Conservation (phyloP, 2,888 invertebrate species). For the Athalia rosae region DNA sequence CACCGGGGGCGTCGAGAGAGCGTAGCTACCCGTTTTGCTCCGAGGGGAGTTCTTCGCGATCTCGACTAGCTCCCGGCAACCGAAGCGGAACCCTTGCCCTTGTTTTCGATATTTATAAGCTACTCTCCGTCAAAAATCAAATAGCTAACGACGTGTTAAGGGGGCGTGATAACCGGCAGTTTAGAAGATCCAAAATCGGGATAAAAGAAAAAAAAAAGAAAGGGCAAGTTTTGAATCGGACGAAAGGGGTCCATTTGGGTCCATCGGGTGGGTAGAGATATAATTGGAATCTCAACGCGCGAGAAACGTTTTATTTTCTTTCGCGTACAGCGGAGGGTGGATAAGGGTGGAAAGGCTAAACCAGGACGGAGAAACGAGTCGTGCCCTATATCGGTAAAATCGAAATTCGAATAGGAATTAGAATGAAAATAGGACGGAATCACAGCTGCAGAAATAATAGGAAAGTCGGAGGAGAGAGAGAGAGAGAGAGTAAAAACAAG, state of each 20-base stretch:
- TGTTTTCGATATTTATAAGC: not conserved
- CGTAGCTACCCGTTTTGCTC: not conserved
- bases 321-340: not conserved
- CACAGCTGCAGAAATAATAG: constrained; percentile 38
- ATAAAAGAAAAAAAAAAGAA: too few relatives aligned
- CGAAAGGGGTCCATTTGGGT: too few relatives aligned
- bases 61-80: not conserved
- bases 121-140: not conserved
- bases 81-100: not conserved
- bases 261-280: too few relatives aligned
- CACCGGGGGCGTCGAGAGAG: not conserved
- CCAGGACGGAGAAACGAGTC: too few relatives aligned
- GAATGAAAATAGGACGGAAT: constrained; percentile 22
- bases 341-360: too few relatives aligned
- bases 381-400: not conserved
- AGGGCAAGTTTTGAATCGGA: too few relatives aligned
- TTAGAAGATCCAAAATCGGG: too few relatives aligned
- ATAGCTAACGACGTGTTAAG: too few relatives aligned
- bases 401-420: not conserved
- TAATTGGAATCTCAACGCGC: too few relatives aligned
- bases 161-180: too few relatives aligned
- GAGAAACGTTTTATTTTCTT: not conserved
- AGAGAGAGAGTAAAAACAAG: constrained; percentile 32
- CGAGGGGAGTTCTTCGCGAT: constrained; percentile 9
- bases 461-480: constrained; percentile 24